These are phyloP conservation scores for Macrosiphum euphorbiae DNA, from an alignment of 2,888 invertebrate species.

Conservation along the genomic window DNA sequence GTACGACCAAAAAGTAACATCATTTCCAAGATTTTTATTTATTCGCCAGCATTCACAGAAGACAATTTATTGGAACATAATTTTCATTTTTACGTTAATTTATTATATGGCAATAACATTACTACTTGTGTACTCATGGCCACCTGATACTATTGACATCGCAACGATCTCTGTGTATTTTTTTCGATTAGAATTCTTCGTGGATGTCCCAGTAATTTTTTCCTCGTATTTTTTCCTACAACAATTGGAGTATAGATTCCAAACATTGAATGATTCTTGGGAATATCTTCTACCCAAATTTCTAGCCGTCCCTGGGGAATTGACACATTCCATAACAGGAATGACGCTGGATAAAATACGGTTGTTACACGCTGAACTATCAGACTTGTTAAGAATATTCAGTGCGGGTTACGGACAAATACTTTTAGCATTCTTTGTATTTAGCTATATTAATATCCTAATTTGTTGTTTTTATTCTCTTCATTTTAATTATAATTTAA, in stretches of 20 bases:
- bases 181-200: not conserved
- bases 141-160: not conserved
- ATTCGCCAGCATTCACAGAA: not conserved
- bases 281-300: not conserved
- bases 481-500: too few relatives aligned
- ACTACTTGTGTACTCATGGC: accelerated
- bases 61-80: not conserved
- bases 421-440: not conserved
- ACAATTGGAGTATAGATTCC: not conserved
- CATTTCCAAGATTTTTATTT: not conserved
- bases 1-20: not conserved
- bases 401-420: not conserved
- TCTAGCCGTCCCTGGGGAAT: not conserved
- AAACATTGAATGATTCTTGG: not conserved
- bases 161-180: accelerated
- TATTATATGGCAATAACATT: not conserved
- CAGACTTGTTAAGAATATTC: not conserved
- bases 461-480: not conserved
- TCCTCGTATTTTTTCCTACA: not conserved
- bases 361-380: not conserved
- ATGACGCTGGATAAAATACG: not conserved
- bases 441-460: not conserved
- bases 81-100: not conserved
- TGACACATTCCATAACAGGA: not conserved
- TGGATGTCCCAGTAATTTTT: not conserved